Conservation (phyloP, 2,113 vertebrate species). For the Chaenocephalus aceratus region DNA sequence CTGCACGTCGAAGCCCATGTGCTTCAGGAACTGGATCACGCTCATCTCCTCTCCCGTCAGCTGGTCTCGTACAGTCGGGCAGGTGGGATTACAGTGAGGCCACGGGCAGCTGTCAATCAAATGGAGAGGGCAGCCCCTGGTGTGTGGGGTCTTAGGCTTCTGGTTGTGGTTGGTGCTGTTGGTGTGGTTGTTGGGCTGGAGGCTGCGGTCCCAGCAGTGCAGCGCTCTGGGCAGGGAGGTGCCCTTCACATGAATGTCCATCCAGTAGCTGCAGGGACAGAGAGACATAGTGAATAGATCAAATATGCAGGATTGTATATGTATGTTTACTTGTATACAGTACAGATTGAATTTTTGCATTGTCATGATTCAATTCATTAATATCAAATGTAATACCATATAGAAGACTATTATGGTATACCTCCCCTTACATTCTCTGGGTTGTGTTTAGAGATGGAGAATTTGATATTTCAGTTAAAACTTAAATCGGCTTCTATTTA, state of each 20-base stretch:
- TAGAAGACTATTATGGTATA: not conserved
- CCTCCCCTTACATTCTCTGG: not conserved
- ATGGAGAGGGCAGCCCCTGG: constrained; percentile 90
- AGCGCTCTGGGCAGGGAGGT: constrained; percentile 93
- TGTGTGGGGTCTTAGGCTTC: constrained; percentile 77
- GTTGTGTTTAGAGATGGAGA: not conserved
- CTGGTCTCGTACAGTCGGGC: constrained; percentile 94
- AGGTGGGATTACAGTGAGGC: constrained; percentile 97
- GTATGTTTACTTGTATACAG: not conserved
- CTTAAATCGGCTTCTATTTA: no score
- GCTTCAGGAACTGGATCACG: constrained; percentile 95
- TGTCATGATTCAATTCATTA: not conserved
- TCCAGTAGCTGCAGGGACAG: constrained; percentile 88
- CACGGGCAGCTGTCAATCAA: constrained; percentile 96
- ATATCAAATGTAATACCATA: not conserved
- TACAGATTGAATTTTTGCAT: not conserved
- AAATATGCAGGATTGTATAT: not conserved
- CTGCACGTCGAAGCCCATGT: constrained; percentile 95
- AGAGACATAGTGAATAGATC: not conserved
- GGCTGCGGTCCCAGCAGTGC: constrained; percentile 96
- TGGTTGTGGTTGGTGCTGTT: constrained; percentile 66
- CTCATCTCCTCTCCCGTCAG: constrained; percentile 96
- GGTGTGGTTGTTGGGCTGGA: constrained; percentile 87
- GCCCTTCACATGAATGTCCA: constrained; percentile 94
- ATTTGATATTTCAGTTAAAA: not conserved